Percentiles rank a stretch among this genome's conserved stretches.
phyloP scores from a whole-genome alignment of 1,140 invertebrate species.

The Drosophila santomea region DNA sequence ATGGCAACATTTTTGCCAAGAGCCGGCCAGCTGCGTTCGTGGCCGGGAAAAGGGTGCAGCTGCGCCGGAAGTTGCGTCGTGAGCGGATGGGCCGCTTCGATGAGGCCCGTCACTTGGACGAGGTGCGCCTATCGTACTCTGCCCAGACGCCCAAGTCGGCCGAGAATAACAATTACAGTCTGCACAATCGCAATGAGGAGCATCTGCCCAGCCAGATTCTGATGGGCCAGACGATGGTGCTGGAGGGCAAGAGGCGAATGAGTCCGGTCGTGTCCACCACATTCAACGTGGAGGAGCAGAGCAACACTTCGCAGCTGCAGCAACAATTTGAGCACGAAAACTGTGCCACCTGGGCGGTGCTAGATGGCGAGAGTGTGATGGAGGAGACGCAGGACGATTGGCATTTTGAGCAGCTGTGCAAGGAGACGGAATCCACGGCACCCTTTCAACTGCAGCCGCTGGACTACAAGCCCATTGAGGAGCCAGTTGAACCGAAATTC shows the following conservation, averaged over 20 bases:
- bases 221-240: slow-evolving; percentile 26
- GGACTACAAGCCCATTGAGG: neutral
- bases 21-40: neutral
- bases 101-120: slow-evolving; percentile 27
- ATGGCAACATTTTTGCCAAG: slow-evolving; percentile 48
- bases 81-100: slow-evolving; percentile 47
- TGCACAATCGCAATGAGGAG: slow-evolving; percentile 22
- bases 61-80: slow-evolving; percentile 32
- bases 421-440: slow-evolving; percentile 56
- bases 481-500: neutral
- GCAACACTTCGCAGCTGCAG: slow-evolving; percentile 12
- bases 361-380: neutral
- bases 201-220: neutral
- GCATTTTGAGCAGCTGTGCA: slow-evolving; percentile 54
- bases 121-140: slow-evolving; percentile 17
- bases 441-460: slow-evolving; percentile 52
- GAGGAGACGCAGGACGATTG: neutral
- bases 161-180: slow-evolving; percentile 45
- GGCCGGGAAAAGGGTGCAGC: slow-evolving; percentile 11
- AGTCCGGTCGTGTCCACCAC: slow-evolving; percentile 14
- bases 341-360: slow-evolving; percentile 1
- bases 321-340: slow-evolving; percentile 42
- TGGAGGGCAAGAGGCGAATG: slow-evolving; percentile 4
- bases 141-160: neutral
- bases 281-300: slow-evolving; percentile 17